Base-by-base conservation (phyloP, 23 tunicate species). In the Styela plicata region DNA sequence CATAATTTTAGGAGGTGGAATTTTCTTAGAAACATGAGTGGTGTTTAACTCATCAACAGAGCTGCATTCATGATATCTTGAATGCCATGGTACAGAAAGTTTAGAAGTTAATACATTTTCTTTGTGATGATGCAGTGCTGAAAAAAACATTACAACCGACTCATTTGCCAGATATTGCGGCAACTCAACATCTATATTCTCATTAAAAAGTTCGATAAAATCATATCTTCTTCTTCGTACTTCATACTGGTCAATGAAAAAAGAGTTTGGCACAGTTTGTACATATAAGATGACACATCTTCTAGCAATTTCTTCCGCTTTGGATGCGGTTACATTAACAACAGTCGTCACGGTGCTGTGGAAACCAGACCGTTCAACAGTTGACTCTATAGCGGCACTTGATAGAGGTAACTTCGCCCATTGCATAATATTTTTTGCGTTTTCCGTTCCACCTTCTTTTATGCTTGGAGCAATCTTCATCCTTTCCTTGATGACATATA, bases 201-300 rank as follows among this genome's bases (percentile, higher is more conserved):
- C 53, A n/a, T 52, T 25, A n/a, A 76, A 76, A 0, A 44, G 2
- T 25, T 26, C 1, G 7, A 71, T 36, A 30, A 21, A 33, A 3
- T 34, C 36, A 2, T 33, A 18, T 33, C 37, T 53, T 0, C 18
- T 26, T 18, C 96, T 63, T 27, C 65, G 77, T 0, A 90, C 61
- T 80, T 90, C 96, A 68, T 90, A 90, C 19, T 79, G 74, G 66
- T 90, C 96, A 23, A 90, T 24, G 70, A 36, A 90, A 85, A 90
- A 85, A n/a, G 96, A 90, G 13, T 24, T 30, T 24, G 86, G 61
- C 20, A 90, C 86, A 33, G 52, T 0, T 36, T 90, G 86, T 5
- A 62, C 83, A 74, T 78, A 83, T 80, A 88, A 57, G 2, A 63
- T 68, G 31, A 67, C 70, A 63, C 92, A 88, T 3, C 57, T 3